phyloP scores from a whole-genome alignment of 2,113 vertebrate genomes.

The Rhodinocichla rosea region DNA sequence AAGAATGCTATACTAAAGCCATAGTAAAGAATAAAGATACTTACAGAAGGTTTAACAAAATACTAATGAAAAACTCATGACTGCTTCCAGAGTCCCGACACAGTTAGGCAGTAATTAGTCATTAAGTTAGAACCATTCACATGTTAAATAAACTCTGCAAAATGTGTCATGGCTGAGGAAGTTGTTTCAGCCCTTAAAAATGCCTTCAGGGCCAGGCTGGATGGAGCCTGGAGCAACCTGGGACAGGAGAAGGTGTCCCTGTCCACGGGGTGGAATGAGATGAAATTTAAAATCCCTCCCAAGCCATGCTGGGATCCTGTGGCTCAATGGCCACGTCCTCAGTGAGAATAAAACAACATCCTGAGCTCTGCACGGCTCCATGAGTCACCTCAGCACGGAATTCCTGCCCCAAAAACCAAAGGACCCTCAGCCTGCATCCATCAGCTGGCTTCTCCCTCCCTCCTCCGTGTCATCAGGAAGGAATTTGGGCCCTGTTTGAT shows the following conservation, averaged over 20 bases:
- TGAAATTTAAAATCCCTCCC: background rate
- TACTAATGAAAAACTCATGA: too few species aligned
- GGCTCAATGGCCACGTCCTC: background rate
- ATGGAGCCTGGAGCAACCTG: background rate
- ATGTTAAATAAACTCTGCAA: background rate
- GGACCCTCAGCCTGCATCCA: background rate
- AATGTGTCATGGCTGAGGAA: background rate
- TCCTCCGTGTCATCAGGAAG: background rate
- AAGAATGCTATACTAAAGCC: too few species aligned
- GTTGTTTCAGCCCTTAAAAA: background rate
- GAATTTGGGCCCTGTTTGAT: constrained; percentile 30
- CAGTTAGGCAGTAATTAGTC: too few species aligned
- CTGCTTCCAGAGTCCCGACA: too few species aligned
- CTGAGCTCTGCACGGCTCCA: background rate
- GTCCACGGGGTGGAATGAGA: background rate
- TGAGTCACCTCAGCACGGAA: background rate
- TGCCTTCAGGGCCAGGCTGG: background rate
- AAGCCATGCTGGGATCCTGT: background rate
- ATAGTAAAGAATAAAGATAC: too few species aligned
- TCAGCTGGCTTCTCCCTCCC: background rate
- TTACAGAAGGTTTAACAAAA: too few species aligned
- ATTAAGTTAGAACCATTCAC: too few species aligned
- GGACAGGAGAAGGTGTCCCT: rapidly evolving
- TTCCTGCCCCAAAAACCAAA: background rate
- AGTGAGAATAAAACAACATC: background rate